Evolutionary conservation across 2,797 vertebrate genomes (phyloP).

Genomic region (Takifugu ocellatus): DNA sequence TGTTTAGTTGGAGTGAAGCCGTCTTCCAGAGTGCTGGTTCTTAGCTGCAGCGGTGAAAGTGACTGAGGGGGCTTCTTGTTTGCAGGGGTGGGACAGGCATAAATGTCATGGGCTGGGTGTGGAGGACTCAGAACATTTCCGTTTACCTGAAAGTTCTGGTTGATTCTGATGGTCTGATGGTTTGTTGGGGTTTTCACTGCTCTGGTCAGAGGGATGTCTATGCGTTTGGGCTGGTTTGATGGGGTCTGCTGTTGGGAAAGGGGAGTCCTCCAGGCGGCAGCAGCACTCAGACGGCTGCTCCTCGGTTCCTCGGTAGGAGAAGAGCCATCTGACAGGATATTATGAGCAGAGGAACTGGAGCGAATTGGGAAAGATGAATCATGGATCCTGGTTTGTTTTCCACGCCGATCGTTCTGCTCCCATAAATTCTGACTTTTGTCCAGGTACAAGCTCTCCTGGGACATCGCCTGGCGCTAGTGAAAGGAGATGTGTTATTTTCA

Average conservation of each 20-base stretch:
- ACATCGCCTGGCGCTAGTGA: slow-evolving; percentile 79
- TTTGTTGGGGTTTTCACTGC: slow-evolving; percentile 57
- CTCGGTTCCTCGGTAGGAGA: slow-evolving; percentile 60
- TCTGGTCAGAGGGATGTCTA: slow-evolving; percentile 69
- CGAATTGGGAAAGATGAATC: slow-evolving; percentile 74
- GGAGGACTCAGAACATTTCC: slow-evolving; percentile 37
- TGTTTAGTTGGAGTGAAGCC: slow-evolving; percentile 75
- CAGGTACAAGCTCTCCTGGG: slow-evolving; percentile 84
- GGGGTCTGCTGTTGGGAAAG: slow-evolving; percentile 63
- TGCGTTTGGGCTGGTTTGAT: slow-evolving; percentile 62
- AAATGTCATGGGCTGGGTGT: slow-evolving; percentile 2
- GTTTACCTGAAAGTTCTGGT: slow-evolving; percentile 68
- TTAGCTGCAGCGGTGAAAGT: slow-evolving; percentile 45
- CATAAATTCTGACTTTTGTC: slow-evolving; percentile 48
- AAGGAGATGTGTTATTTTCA: background rate
- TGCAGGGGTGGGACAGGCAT: slow-evolving; percentile 42
- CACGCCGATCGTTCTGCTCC: slow-evolving; percentile 67
- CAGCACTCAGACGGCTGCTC: slow-evolving; percentile 70
- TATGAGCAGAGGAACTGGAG: slow-evolving; percentile 79
- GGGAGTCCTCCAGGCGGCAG: slow-evolving; percentile 85
- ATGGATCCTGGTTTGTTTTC: slow-evolving; percentile 55
- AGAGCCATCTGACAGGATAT: slow-evolving; percentile 75
- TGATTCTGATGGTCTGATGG: slow-evolving; percentile 65
- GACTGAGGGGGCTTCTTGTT: slow-evolving; percentile 32
- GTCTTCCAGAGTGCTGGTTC: slow-evolving; percentile 9